Evolutionary conservation across 1,140 invertebrate genomes (phyloP), one percentile per base, ranked within the genome.

Genomic region (Gerris buenoi): DNA sequence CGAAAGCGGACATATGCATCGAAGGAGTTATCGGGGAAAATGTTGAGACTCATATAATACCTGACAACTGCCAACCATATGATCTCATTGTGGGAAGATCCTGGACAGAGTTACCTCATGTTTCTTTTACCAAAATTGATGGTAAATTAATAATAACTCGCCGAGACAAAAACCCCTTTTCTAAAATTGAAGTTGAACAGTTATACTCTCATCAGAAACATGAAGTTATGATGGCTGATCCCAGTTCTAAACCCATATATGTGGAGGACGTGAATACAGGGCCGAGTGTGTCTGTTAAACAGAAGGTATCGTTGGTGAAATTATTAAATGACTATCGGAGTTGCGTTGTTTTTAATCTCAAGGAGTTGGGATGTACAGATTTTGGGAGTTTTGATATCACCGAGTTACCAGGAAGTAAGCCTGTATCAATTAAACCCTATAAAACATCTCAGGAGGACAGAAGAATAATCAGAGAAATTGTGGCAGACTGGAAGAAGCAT

Each of bases 401-500:
- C 5, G 33, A 46, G 18, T 18, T 46, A 18, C 33, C 33, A 10
- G 33, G 33, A 10, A 46, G 33, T 46, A 46, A 5, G 18, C 33
- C 33, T 46, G 33, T 46, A 10, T 10, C 33, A 10, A 10, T 5
- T 46, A 46, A 46, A 46, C 33, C 33, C 18, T 46, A 46, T 46
- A 46, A 46, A 18, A 46, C 33, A 10, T 10, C 33, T 10, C 33
- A 46, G 33, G 33, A 46, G 33, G 33, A 46, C 5, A 5, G 33
- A 18, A 5, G 33, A 10, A 46, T 18, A 10, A 46, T 46, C 18
- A 46, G 33, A 10, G 33, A 46, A 46, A 46, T 46, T 10, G 33
- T 46, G 18, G 18, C 5, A 0, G 66, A 69, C 1, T 69, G 68
- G 63, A 64, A 59, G 26, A 22, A 69, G 25, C 57, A 63, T 25